A percentile compares a stretch with the other conserved stretches of the same genome.
These are phyloP conservation scores for Hipposideros larvatus DNA, from an alignment of 2,797 vertebrate species.

Conservation along the genomic window DNA sequence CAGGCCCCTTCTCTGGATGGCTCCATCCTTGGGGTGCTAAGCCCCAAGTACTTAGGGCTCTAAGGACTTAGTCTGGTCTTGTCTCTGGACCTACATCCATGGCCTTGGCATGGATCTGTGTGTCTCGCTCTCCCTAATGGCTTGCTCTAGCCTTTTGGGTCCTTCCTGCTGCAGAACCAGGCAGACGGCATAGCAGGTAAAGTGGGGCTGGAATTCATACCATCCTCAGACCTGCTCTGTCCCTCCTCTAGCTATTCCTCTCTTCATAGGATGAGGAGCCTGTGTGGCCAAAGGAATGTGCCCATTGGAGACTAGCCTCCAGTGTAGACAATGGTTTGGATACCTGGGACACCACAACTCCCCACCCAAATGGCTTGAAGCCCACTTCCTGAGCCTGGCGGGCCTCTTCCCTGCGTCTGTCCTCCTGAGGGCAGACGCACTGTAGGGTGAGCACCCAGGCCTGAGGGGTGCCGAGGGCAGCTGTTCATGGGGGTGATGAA, in stretches of 20 bases:
- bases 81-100: background rate
- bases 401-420: background rate
- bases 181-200: background rate
- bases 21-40: background rate
- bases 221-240: background rate
- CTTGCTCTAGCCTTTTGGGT: background rate
- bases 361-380: background rate
- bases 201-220: background rate
- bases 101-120: background rate
- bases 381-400: background rate
- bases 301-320: background rate
- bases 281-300: background rate
- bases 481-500: accelerated
- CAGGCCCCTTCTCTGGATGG: background rate
- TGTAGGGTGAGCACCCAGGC: background rate
- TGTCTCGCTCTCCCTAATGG: background rate
- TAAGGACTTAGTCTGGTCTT: background rate
- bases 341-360: background rate
- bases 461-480: background rate
- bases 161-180: background rate
- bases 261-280: background rate
- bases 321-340: background rate
- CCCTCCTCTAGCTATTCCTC: background rate
- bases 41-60: background rate
- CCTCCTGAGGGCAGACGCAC: background rate